Evolutionary conservation across 2,113 vertebrate genomes (phyloP), one percentile per base, ranked within the genome.

Genomic region (Budorcas taxicolor): DNA sequence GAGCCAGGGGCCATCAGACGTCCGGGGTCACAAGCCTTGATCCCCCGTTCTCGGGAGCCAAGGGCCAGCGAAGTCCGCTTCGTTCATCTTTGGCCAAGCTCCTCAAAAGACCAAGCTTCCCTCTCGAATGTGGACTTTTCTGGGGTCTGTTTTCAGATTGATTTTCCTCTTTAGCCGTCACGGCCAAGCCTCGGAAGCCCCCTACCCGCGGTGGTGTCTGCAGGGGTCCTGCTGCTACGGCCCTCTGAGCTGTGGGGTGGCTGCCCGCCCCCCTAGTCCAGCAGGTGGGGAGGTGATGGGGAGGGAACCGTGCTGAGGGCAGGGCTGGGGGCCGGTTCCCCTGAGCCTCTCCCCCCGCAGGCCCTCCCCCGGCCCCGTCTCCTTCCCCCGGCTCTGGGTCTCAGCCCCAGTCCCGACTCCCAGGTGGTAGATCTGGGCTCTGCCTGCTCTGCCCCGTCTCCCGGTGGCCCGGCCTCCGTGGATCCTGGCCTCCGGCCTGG

Each of bases 91-190:
- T 11, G 23, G 71, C 85, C 45, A 47, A 4, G n/a, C 15, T 76
- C 14, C 25, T 67, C n/a, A 19, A 31, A 71, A 84, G 33, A 27
- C 58, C 36, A 43, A 62, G 31, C 47, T 80, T 85, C 31, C 31
- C 43, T 55, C 81, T 86, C 14, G 5, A 92, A 55, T 8, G 7
- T 84, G n/a, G 62, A 29, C 81, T 87, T 94, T 45, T 52, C 85
- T n/a, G 53, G 43, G n/a, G 7, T 85, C 55, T 92, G 87, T 87
- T 78, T 90, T 78, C 55, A 57, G 83, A 78, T 50, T 64, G 87
- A 82, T 97, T 82, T 95, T 92, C 62, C 27, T 80, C 31, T 58
- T 93, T 50, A 52, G 86, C 62, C 55, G 11, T 55, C 86, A 64
- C 45, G 13, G 47, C 57, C 3, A 29, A 16, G 14, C 25, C 36